Conservation (phyloP, 2,888 invertebrate genomes). For the Melieria picta region DNA sequence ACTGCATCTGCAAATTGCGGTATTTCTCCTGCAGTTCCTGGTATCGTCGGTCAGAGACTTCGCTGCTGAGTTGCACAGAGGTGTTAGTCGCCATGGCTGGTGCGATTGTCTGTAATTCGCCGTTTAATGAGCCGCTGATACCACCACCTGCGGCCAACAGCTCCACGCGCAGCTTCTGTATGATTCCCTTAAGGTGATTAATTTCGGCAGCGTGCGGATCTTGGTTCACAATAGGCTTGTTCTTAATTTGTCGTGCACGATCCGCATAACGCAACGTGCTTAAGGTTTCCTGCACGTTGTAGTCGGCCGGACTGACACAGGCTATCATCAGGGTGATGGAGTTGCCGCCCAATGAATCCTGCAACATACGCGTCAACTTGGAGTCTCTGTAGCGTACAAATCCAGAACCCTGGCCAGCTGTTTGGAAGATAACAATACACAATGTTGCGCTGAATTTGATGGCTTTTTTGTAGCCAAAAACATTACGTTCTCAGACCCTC, state of each 20-base stretch:
- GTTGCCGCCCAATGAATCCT: conserved; percentile 95
- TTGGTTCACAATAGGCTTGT: conserved; percentile 88
- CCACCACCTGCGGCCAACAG: conserved; percentile 64
- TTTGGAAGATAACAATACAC: not conserved
- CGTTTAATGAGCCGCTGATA: conserved; percentile 40
- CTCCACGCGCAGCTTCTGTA: conserved; percentile 76
- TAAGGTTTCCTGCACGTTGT: conserved; percentile 86
- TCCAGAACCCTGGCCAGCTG: conserved; percentile 66
- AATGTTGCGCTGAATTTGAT: not conserved
- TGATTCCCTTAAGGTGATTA: conserved; percentile 75
- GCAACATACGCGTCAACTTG: conserved; percentile 88
- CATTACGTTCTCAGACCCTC: too few relatives aligned
- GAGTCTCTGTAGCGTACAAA: conserved; percentile 93
- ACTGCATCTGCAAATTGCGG: conserved; percentile 72
- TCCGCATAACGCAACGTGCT: conserved; percentile 92
- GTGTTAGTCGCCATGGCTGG: conserved; percentile 30
- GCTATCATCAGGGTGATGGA: conserved; percentile 95
- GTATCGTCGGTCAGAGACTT: conserved; percentile 41
- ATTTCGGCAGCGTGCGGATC: conserved; percentile 86
- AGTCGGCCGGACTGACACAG: conserved; percentile 92
- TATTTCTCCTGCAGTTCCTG: conserved; percentile 70
- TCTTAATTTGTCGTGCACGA: conserved; percentile 85
- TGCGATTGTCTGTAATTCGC: conserved; percentile 35
- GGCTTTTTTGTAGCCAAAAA: too few relatives aligned
- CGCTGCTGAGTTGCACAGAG: conserved; percentile 33